These are phyloP conservation scores for Riparia riparia DNA, from an alignment of 2,113 vertebrate genomes.

Conservation along the genomic window DNA sequence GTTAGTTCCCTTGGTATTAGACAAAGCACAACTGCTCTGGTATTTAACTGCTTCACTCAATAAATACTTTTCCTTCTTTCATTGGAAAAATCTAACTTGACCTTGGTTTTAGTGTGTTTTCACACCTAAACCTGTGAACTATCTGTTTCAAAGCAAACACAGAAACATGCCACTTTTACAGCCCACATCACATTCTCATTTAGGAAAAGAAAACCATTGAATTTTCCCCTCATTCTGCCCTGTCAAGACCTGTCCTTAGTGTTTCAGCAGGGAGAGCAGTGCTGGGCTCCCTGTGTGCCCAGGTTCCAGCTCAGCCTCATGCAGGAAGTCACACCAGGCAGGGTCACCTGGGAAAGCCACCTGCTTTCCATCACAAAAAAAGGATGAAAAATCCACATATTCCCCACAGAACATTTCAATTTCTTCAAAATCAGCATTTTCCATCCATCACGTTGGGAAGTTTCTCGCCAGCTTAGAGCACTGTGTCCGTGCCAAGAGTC, in stretches of 20 bases:
- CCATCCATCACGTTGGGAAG: background rate
- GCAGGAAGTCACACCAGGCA: background rate
- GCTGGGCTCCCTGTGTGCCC: background rate
- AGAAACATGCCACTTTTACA: background rate
- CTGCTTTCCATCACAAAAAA: background rate
- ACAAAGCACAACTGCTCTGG: background rate
- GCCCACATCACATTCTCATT: background rate
- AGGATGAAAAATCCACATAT: background rate
- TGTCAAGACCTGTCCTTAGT: accelerated
- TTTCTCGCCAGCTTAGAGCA: background rate
- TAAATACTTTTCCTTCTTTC: background rate
- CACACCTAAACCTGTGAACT: background rate
- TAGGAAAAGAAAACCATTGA: background rate
- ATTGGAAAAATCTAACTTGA: background rate
- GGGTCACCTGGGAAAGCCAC: background rate
- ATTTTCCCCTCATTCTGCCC: background rate
- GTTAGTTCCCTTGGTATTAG: conserved; percentile 11
- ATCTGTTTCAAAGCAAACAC: background rate
- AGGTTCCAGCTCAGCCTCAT: background rate
- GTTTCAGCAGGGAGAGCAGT: background rate
- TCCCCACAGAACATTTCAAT: background rate
- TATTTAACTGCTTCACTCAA: background rate
- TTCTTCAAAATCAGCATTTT: conserved; percentile 2
- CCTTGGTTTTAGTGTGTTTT: background rate
- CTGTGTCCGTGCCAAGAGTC: background rate